Percentiles rank a stretch among this genome's conserved stretches.
These are phyloP conservation scores for Phengaris alcon DNA, from an alignment of 2,888 invertebrate species.

Conservation along the genomic window DNA sequence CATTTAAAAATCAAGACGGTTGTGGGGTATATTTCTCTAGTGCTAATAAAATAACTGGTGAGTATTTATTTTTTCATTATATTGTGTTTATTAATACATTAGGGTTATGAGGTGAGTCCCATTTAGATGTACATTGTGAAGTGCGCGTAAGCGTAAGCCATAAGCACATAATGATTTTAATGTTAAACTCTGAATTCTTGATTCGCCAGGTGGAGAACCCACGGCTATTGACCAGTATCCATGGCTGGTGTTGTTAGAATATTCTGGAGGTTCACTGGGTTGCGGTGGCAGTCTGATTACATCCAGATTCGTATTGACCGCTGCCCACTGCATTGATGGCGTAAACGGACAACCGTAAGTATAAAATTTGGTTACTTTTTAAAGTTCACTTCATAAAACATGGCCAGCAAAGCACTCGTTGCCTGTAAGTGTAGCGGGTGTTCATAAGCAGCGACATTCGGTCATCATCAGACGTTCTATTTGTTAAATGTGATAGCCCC, in stretches of 20 bases:
- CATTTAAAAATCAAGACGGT: neutral
- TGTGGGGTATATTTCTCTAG: conserved; percentile 7
- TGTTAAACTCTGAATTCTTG: too few relatives aligned
- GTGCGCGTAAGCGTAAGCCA: too few relatives aligned
- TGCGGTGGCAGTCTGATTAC: conserved; percentile 73
- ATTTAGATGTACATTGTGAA: too few relatives aligned
- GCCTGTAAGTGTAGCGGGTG: too few relatives aligned
- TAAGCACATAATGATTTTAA: too few relatives aligned
- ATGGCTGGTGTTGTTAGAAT: conserved; percentile 76
- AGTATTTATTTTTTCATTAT: neutral
- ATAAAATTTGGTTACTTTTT: neutral
- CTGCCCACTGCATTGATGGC: conserved; percentile 37
- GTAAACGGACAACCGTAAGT: conserved; percentile 37
- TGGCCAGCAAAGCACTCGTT: too few relatives aligned
- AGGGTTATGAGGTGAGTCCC: too few relatives aligned
- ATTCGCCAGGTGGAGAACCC: conserved; percentile 48
- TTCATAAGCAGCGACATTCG: too few relatives aligned
- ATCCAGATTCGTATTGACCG: conserved; percentile 63
- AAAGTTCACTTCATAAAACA: too few relatives aligned
- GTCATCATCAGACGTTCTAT: too few relatives aligned
- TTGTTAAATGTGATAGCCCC: too few relatives aligned
- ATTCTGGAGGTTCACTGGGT: conserved; percentile 43
- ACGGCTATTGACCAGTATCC: conserved; percentile 76
- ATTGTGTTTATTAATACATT: too few relatives aligned
- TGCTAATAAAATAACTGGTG: conserved; percentile 37